Evolutionary conservation across 2,888 invertebrate species (phyloP).

Genomic region (Rhingia rostrata): DNA sequence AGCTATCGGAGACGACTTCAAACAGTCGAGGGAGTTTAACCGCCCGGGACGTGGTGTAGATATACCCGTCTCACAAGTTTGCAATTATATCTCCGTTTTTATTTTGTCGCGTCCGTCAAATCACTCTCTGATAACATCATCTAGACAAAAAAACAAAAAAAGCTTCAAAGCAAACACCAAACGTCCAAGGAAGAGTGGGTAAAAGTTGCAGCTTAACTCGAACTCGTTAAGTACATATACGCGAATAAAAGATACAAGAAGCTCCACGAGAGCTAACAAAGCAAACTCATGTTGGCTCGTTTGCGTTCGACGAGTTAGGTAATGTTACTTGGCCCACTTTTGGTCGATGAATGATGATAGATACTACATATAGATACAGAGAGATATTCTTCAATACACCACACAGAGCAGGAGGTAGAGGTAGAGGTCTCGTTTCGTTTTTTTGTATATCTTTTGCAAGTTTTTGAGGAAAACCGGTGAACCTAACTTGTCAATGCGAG

Average conservation of each 20-base stretch:
- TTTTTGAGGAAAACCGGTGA: conserved; percentile 30
- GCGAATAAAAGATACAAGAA: conserved; percentile 35
- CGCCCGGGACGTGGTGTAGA: conserved; percentile 25
- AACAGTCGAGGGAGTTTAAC: conserved; percentile 46
- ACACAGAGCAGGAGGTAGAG: not conserved
- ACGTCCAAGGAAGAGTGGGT: not conserved
- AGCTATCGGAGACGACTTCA: conserved; percentile 31
- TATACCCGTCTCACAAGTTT: conserved; percentile 32
- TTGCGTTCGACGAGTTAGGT: conserved; percentile 44
- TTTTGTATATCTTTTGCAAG: not conserved
- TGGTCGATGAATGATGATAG: conserved; percentile 49
- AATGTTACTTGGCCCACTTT: conserved; percentile 66
- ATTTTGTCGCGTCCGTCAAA: conserved; percentile 15
- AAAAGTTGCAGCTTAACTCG: conserved; percentile 14
- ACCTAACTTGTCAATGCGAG: conserved; percentile 17
- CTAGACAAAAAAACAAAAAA: conserved; percentile 21
- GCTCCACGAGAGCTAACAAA: conserved; percentile 31
- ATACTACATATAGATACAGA: conserved; percentile 17
- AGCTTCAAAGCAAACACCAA: conserved; percentile 31
- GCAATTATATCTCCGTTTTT: conserved; percentile 48
- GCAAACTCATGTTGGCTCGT: conserved; percentile 26
- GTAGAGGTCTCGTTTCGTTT: conserved; percentile 1
- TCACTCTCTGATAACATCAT: conserved; percentile 25
- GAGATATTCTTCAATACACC: conserved; percentile 36
- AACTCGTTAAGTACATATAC: conserved; percentile 35